Percentiles rank a stretch among this genome's conserved stretches.
Evolutionary conservation across 2,113 vertebrate genomes (phyloP).

Genomic region (Laticauda laticaudata): DNA sequence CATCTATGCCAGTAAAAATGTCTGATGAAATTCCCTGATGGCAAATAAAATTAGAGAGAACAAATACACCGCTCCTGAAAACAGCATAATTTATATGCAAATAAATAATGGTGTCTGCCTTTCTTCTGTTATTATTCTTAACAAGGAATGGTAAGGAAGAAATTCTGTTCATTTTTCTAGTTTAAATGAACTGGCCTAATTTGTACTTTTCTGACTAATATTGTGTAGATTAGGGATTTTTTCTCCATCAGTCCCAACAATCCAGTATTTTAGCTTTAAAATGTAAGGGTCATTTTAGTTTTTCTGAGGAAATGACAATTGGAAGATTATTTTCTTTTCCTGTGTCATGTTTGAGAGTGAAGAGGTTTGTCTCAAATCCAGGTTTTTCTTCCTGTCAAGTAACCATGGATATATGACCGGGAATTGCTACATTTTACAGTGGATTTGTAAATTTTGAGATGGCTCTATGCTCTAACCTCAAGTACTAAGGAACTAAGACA

Average conservation of each 20-base stretch:
- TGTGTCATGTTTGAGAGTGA: neutral
- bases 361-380: neutral
- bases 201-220: neutral
- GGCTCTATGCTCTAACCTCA: neutral
- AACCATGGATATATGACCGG: neutral
- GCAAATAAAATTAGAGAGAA: constrained; percentile 8
- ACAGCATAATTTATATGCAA: neutral
- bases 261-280: neutral
- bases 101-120: neutral
- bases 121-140: neutral
- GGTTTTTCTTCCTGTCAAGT: neutral
- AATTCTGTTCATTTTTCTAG: neutral
- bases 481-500: neutral
- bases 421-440: neutral
- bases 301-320: neutral
- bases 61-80: neutral
- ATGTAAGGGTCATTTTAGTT: neutral
- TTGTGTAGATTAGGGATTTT: neutral
- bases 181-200: neutral
- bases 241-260: neutral
- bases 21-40: neutral
- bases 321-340: neutral
- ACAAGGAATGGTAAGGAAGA: neutral
- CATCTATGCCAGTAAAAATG: neutral
- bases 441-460: neutral